Conservation (phyloP, 1,140 invertebrate genomes). For the Sipha flava region DNA sequence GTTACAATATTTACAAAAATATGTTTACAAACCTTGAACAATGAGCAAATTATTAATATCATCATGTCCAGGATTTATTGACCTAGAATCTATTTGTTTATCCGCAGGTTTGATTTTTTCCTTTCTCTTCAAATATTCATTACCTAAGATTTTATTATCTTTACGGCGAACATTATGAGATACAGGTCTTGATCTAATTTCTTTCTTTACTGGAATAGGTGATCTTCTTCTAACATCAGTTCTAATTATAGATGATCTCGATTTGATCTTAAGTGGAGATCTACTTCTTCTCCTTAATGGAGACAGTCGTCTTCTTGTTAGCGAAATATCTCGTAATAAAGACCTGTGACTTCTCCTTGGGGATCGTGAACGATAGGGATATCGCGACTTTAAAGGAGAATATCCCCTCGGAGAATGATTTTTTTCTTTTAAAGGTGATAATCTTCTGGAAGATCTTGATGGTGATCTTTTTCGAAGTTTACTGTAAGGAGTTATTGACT, state of each 20-base stretch:
- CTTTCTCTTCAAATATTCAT: not conserved
- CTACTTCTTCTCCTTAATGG: slow-evolving; percentile 28
- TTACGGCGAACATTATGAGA: not conserved
- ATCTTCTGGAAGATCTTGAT: not conserved
- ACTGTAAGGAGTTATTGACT: slow-evolving; percentile 16
- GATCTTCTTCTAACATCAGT: not conserved
- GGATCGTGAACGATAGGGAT: slow-evolving; percentile 14
- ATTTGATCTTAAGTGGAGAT: not conserved
- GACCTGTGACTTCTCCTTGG: slow-evolving; percentile 11
- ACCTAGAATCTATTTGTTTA: not conserved
- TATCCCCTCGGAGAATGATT: slow-evolving; percentile 7
- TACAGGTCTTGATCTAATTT: not conserved
- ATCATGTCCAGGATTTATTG: not conserved
- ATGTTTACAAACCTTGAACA: not conserved
- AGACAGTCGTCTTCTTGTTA: slow-evolving; percentile 8
- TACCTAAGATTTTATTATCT: not conserved
- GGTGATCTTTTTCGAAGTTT: slow-evolving; percentile 11
- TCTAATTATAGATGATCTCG: slow-evolving; percentile 1
- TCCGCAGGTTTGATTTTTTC: not conserved
- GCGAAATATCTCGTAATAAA: not conserved
- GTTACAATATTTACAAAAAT: too few relatives aligned
- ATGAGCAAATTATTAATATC: not conserved
- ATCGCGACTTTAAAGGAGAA: slow-evolving; percentile 5
- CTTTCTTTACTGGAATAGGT: slow-evolving; percentile 17
- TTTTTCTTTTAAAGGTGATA: slow-evolving; percentile 6